Conservation (phyloP, 2,797 vertebrate genomes). For the Cyclura pinguis region DNA sequence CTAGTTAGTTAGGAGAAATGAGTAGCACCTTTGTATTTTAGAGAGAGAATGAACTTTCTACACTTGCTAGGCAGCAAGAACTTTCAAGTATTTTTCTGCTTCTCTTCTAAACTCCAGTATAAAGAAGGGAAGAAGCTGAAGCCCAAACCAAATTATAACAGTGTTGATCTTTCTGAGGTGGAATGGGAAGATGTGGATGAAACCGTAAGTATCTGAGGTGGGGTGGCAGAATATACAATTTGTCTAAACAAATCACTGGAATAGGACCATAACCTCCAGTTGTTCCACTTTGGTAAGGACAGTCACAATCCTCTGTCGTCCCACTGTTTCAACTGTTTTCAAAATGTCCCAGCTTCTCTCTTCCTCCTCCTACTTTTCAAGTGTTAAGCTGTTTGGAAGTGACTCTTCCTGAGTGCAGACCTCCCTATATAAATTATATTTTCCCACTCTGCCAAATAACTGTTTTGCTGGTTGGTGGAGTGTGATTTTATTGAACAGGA, state of each 20-base stretch:
- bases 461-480: too few species aligned
- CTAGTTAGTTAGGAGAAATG: not conserved
- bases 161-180: slow-evolving; percentile 94
- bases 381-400: not conserved
- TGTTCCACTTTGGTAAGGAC: too few species aligned
- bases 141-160: slow-evolving; percentile 97
- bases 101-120: slow-evolving; percentile 81
- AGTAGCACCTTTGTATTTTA: not conserved
- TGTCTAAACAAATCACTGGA: not conserved
- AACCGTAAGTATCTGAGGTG: slow-evolving; percentile 81
- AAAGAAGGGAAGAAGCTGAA: slow-evolving; percentile 93
- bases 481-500: not conserved
- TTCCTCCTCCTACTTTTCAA: not conserved
- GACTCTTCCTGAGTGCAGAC: not conserved
- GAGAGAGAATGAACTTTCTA: not conserved
- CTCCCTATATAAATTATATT: not conserved
- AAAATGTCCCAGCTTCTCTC: too few species aligned
- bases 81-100: not conserved
- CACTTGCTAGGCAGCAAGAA: not conserved
- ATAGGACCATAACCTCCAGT: not conserved
- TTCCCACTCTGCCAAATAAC: too few species aligned
- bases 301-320: too few species aligned
- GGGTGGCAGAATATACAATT: not conserved
- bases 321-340: too few species aligned
- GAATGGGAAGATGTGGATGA: slow-evolving; percentile 94